These are phyloP conservation scores for Drosophila repletoides DNA, from an alignment of 1,140 invertebrate genomes.

Conservation along the genomic window DNA sequence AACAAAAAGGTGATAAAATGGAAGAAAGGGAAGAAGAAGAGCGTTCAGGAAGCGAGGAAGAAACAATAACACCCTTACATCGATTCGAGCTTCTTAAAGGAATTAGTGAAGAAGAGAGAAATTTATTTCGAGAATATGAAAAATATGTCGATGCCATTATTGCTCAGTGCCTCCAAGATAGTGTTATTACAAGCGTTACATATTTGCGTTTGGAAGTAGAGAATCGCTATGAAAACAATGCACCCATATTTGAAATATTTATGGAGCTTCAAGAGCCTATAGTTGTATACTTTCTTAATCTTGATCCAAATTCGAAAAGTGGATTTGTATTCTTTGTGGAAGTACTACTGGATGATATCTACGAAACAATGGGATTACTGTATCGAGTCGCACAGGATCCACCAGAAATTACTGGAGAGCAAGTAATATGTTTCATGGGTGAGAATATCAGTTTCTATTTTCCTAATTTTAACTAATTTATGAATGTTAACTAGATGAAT, in stretches of 20 bases:
- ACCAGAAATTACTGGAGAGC: constrained; percentile 19
- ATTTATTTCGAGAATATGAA: constrained; percentile 84
- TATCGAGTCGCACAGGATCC: constrained; percentile 59
- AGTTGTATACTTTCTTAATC: constrained; percentile 86
- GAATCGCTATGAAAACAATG: constrained; percentile 63
- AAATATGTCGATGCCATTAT: constrained; percentile 87
- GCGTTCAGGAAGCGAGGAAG: constrained; percentile 50
- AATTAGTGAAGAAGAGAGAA: constrained; percentile 40
- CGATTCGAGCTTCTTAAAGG: constrained; percentile 56
- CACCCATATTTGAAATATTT: constrained; percentile 86
- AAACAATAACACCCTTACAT: constrained; percentile 47
- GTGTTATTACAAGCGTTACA: constrained; percentile 79
- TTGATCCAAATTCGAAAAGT: constrained; percentile 84
- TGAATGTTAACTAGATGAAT: constrained; percentile 28
- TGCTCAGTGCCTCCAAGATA: constrained; percentile 84
- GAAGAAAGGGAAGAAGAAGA: constrained; percentile 53
- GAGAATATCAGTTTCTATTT: neutral
- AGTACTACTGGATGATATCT: constrained; percentile 85
- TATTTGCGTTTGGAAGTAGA: constrained; percentile 82
- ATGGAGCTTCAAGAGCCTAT: constrained; percentile 86
- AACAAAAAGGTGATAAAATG: constrained; percentile 21
- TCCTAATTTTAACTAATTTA: neutral
- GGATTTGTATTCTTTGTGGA: constrained; percentile 86
- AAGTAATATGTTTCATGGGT: constrained; percentile 35
- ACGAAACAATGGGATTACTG: constrained; percentile 83